Conservation (phyloP, 37 sponge, comb jelly and placozoan species). For the Petrosia ficiformis region DNA sequence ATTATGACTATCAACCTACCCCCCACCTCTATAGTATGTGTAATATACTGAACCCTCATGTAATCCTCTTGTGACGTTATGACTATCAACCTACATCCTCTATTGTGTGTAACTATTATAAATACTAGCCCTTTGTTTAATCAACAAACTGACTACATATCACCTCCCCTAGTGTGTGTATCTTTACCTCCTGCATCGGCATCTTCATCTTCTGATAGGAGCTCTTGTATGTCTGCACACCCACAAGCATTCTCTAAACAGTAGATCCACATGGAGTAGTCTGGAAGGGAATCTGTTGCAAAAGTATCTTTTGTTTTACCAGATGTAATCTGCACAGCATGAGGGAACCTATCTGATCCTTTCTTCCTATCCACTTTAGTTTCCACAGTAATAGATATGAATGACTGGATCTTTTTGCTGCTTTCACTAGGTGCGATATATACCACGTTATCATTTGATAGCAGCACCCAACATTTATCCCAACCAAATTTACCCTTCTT, state of each 20-base stretch:
- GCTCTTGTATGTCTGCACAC: slow-evolving; percentile 27
- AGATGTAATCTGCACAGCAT: slow-evolving; percentile 18
- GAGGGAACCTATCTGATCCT: slow-evolving; percentile 21
- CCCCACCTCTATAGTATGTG: too few species aligned
- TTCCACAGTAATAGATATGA: slow-evolving; percentile 11
- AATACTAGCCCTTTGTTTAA: not conserved
- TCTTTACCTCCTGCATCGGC: not conserved
- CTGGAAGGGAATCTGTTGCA: slow-evolving; percentile 9
- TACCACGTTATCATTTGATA: slow-evolving; percentile 27
- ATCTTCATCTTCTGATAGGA: slow-evolving; percentile 53
- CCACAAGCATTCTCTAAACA: slow-evolving; percentile 39
- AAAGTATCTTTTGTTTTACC: slow-evolving; percentile 41
- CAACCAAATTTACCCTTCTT: slow-evolving; percentile 19
- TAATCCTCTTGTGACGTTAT: too few species aligned
- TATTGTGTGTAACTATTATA: too few species aligned
- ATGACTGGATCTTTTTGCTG: slow-evolving; percentile 13
- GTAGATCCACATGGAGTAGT: slow-evolving; percentile 16
- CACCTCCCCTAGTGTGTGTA: not conserved
- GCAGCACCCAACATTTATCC: slow-evolving; percentile 46
- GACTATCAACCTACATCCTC: too few species aligned
- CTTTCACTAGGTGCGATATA: slow-evolving; percentile 35
- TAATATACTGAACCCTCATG: too few species aligned
- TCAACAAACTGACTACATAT: not conserved
- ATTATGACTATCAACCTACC: too few species aligned
- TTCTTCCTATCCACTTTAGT: slow-evolving; percentile 18